These are phyloP conservation scores for Meteorus sp. DNA, from an alignment of 1,140 invertebrate genomes.

Conservation along the genomic window DNA sequence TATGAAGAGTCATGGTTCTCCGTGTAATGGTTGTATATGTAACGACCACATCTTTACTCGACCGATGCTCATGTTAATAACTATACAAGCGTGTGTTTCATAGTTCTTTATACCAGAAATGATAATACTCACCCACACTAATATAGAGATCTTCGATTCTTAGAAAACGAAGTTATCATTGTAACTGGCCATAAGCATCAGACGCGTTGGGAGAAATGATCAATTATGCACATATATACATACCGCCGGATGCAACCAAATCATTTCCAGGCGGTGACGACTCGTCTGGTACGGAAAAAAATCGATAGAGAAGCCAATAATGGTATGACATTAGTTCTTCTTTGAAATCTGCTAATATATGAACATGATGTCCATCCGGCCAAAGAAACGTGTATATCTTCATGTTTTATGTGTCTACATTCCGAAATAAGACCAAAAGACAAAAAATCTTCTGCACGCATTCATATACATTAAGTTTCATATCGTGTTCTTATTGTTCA, in stretches of 20 bases:
- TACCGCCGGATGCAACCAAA: constrained; percentile 81
- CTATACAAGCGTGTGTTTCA: constrained; percentile 56
- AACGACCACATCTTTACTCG: neutral
- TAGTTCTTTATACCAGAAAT: constrained; percentile 90
- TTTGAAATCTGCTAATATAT: constrained; percentile 81
- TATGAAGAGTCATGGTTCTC: no score
- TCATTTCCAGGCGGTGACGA: constrained; percentile 78
- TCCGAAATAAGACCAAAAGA: constrained; percentile 74
- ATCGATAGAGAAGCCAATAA: constrained; percentile 83
- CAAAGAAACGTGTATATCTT: constrained; percentile 80
- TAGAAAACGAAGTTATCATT: constrained; percentile 50
- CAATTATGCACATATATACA: neutral
- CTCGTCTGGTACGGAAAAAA: constrained; percentile 75
- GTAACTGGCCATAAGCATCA: neutral
- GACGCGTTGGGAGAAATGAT: constrained; percentile 34
- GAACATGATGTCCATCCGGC: constrained; percentile 89
- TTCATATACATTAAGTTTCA: no score
- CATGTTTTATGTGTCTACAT: constrained; percentile 72
- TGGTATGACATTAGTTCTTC: constrained; percentile 86
- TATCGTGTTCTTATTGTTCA: no score
- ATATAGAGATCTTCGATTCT: constrained; percentile 82
- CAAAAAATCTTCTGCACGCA: no score
- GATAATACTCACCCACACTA: constrained; percentile 80
- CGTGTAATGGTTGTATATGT: no score
- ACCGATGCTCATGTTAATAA: no score